Evolutionary conservation across 2,888 invertebrate genomes (phyloP).

Genomic region (Mayetiola destructor): DNA sequence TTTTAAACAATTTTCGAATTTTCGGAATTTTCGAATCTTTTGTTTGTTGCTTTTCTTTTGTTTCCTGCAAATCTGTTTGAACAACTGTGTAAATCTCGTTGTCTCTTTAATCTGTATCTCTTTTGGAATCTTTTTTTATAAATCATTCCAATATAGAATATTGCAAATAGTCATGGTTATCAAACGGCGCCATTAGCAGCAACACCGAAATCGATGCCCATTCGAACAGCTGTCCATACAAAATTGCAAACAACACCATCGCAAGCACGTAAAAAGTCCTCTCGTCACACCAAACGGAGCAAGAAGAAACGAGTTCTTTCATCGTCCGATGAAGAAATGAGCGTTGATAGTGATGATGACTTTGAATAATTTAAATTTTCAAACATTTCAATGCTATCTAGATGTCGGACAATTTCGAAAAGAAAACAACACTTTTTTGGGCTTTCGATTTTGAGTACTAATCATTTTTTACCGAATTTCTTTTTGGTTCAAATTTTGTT

Average conservation of each 20-base stretch:
- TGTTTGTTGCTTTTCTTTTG: neutral
- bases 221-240: constrained; percentile 20
- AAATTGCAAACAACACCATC: constrained; percentile 20
- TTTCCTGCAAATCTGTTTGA: neutral
- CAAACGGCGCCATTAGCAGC: neutral
- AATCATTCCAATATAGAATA: constrained; percentile 2
- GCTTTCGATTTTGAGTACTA: no score
- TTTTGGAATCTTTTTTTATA: neutral
- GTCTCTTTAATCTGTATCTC: neutral
- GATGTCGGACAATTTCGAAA: no score
- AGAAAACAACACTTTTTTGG: no score
- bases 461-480: no score
- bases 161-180: constrained; percentile 4
- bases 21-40: neutral
- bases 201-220: neutral
- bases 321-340: constrained; percentile 46
- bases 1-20: neutral
- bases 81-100: neutral
- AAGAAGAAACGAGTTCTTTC: constrained; percentile 41
- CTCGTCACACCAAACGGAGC: constrained; percentile 22
- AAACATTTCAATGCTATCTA: no score
- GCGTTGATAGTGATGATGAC: constrained; percentile 46
- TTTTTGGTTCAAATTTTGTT: no score
- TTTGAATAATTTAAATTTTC: no score
- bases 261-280: constrained; percentile 16